Evolutionary conservation across 1,140 invertebrate genomes (phyloP).

Genomic region (Heterodera carotae): DNA sequence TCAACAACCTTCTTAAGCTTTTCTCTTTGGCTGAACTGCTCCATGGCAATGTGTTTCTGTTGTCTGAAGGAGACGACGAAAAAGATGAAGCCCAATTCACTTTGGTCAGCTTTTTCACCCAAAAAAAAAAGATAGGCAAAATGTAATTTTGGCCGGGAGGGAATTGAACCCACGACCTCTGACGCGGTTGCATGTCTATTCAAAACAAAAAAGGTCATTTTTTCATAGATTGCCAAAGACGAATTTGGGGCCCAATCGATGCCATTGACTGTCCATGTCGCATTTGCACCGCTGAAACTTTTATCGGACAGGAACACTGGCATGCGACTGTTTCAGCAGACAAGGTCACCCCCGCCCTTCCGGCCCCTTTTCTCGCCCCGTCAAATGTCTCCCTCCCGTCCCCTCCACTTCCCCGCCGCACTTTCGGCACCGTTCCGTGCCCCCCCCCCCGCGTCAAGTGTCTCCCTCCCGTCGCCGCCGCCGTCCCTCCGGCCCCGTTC

Average conservation of each 20-base stretch:
- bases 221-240: slow-evolving; percentile 29
- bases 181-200: no score
- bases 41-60: slow-evolving; percentile 38
- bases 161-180: no score
- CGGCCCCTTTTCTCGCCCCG: no score
- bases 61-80: slow-evolving; percentile 36
- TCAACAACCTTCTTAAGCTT: slow-evolving; percentile 29
- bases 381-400: no score
- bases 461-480: not conserved
- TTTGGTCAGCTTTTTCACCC: not conserved
- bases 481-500: slow-evolving; percentile 28
- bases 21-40: slow-evolving; percentile 56
- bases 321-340: slow-evolving; percentile 24
- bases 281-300: slow-evolving; percentile 22
- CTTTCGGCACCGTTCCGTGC: no score
- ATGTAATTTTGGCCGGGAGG: no score
- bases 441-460: no score
- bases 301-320: slow-evolving; percentile 24
- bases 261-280: slow-evolving; percentile 23
- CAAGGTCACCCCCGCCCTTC: slow-evolving; percentile 22
- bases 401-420: no score
- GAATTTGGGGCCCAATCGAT: slow-evolving; percentile 36
- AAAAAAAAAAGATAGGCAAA: not conserved
- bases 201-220: no score
- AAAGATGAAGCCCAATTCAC: not conserved